Evolutionary conservation across 2,797 vertebrate genomes (phyloP).

Genomic region (Enteromius argenteus): DNA sequence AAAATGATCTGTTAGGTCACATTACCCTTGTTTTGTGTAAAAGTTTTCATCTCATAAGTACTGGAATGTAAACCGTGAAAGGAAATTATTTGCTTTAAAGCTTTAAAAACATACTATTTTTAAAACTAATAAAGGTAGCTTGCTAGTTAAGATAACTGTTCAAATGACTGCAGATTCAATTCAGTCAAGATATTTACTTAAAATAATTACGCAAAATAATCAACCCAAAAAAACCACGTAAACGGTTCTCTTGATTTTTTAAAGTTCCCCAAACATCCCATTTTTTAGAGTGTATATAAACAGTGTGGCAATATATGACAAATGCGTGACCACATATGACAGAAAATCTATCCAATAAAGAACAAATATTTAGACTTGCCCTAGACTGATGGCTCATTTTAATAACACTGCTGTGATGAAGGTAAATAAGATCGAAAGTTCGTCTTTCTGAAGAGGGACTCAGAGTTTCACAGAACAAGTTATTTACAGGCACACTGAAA

Average conservation of each 20-base stretch:
- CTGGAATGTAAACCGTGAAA: neutral
- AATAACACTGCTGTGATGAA: slow-evolving; percentile 32
- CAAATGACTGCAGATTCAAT: neutral
- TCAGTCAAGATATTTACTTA: neutral
- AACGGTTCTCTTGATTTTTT: slow-evolving; percentile 4
- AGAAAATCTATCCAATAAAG: slow-evolving; percentile 31
- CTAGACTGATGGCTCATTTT: slow-evolving; percentile 33
- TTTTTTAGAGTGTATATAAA: slow-evolving; percentile 21
- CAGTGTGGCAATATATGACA: slow-evolving; percentile 23
- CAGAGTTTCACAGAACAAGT: slow-evolving; percentile 39
- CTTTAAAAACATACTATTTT: neutral
- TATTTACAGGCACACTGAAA: slow-evolving; percentile 54
- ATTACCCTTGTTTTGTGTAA: neutral
- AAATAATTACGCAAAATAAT: slow-evolving; percentile 27
- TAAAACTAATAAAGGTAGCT: neutral
- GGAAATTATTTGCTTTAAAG: neutral
- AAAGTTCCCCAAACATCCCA: neutral
- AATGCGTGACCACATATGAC: slow-evolving; percentile 21
- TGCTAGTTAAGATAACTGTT: neutral
- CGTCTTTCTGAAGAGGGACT: slow-evolving; percentile 27
- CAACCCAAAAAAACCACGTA: slow-evolving; percentile 14
- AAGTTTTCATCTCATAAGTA: slow-evolving; percentile 4
- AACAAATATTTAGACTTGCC: slow-evolving; percentile 17
- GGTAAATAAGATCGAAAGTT: slow-evolving; percentile 44
- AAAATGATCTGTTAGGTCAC: neutral